Conservation (phyloP, 2,113 vertebrate species). For the Pandion haliaetus region DNA sequence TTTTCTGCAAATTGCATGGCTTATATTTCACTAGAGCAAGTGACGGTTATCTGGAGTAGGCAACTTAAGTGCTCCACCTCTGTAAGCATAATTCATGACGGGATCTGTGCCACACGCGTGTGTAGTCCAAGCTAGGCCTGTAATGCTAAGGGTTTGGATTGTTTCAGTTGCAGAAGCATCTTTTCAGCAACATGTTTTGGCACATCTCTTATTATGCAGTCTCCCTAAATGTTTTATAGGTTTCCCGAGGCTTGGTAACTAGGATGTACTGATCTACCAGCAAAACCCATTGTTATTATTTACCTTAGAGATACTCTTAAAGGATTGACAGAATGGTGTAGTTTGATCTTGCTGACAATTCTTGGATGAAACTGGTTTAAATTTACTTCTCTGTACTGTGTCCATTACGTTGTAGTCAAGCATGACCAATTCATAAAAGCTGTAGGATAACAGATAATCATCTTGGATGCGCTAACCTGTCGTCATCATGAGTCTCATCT, state of each 20-base stretch:
- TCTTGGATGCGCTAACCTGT: neutral
- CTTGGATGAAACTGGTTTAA: neutral
- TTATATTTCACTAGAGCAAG: neutral
- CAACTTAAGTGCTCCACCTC: neutral
- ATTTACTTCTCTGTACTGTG: neutral
- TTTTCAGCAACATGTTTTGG: neutral
- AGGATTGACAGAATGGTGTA: neutral
- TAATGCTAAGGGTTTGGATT: too few relatives aligned
- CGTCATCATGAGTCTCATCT: neutral
- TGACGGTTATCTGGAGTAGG: neutral
- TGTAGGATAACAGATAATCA: neutral
- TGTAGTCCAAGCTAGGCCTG: neutral
- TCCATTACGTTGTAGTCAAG: neutral
- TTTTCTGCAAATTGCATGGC: neutral
- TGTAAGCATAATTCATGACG: neutral
- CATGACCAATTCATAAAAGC: neutral
- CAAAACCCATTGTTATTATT: neutral
- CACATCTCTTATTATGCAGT: neutral
- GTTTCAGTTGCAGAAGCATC: neutral
- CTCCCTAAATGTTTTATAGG: neutral
- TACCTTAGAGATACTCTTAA: neutral
- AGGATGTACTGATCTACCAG: neutral
- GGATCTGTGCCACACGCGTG: neutral
- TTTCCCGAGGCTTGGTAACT: neutral
- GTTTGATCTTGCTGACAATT: constrained; percentile 25